Conservation (phyloP, 2,797 vertebrate genomes). For the Parauchenoglanis punctatus region DNA sequence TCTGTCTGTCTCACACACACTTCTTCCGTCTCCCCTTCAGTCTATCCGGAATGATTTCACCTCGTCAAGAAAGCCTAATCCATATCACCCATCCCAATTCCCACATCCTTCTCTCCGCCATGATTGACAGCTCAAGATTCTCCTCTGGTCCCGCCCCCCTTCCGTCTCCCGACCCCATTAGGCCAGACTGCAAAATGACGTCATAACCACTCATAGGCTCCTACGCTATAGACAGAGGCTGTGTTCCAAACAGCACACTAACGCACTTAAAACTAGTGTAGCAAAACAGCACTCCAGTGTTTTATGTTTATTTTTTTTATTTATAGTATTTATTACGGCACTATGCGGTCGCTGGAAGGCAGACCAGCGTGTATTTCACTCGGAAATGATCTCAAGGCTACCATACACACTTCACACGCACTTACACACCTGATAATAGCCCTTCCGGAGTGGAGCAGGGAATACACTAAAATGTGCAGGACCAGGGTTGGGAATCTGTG, state of each 20-base stretch:
- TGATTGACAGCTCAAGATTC: constrained; percentile 28
- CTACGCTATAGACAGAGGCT: constrained; percentile 39
- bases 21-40: background rate
- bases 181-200: constrained; percentile 79
- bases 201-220: constrained; percentile 62
- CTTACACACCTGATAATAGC: background rate
- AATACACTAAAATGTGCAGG: background rate
- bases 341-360: background rate
- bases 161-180: constrained; percentile 19
- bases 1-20: background rate
- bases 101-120: background rate
- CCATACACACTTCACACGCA: background rate
- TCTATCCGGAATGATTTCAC: background rate
- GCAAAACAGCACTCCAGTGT: background rate
- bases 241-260: constrained; percentile 28
- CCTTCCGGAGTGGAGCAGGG: background rate
- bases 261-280: constrained; percentile 8
- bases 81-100: background rate
- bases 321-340: background rate
- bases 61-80: background rate
- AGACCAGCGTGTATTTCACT: background rate
- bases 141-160: background rate
- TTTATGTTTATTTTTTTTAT: background rate
- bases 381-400: background rate
- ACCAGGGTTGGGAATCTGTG: background rate